Percentiles rank a stretch among this genome's conserved stretches.
Evolutionary conservation across 2,888 invertebrate genomes (phyloP).

Genomic region (Drosophila glabriapex): DNA sequence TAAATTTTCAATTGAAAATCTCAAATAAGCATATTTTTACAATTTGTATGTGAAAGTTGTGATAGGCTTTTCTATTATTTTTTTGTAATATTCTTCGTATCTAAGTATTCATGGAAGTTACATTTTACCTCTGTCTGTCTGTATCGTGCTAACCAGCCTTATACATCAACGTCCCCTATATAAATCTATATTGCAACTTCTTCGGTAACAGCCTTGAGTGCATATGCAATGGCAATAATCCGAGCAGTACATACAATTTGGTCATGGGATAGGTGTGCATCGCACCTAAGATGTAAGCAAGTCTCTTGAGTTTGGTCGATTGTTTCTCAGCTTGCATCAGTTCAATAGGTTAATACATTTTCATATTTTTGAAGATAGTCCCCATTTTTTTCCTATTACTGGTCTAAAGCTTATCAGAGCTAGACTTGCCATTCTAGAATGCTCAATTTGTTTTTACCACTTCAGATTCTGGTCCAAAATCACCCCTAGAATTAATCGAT

Average conservation of each 20-base stretch:
- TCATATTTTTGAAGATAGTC: neutral
- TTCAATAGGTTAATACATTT: neutral
- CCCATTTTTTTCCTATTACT: neutral
- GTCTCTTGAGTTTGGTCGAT: neutral
- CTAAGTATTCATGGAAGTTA: neutral
- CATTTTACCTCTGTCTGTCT: neutral
- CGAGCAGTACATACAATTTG: neutral
- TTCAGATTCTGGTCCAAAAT: neutral
- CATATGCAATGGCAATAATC: too few species aligned
- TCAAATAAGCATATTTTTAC: neutral
- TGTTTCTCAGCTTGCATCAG: neutral
- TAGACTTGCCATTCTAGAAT: neutral
- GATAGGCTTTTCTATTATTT: neutral
- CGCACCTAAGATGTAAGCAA: neutral
- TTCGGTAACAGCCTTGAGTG: neutral
- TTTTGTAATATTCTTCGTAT: neutral
- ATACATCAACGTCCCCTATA: neutral
- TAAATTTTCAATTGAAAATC: neutral
- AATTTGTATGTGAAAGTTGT: neutral
- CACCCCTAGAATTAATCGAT: neutral
- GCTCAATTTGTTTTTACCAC: neutral
- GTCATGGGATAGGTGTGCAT: neutral
- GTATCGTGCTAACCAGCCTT: neutral
- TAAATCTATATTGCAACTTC: neutral
- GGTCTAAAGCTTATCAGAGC: neutral